phyloP scores from a whole-genome alignment of 2,113 vertebrate genomes.

The Platichthys stellatus region DNA sequence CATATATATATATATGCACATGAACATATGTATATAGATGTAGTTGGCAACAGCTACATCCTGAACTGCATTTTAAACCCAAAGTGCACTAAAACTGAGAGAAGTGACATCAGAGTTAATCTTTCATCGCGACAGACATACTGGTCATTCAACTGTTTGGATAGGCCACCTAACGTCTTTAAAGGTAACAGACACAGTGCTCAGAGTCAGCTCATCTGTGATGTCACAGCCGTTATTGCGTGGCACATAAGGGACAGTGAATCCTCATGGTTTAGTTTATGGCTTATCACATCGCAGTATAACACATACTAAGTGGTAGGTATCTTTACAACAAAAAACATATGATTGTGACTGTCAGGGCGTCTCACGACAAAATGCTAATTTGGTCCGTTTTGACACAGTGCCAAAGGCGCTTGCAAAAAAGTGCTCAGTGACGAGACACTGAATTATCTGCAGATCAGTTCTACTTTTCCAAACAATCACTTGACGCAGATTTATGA shows the following conservation, averaged over 20 bases:
- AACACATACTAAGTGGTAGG: constrained; percentile 13
- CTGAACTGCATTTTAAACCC: constrained; percentile 24
- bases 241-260: constrained; percentile 45
- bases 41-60: background rate
- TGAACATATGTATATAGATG: too few relatives aligned
- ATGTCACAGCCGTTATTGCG: constrained; percentile 61
- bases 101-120: constrained; percentile 46
- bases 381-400: constrained; percentile 77
- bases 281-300: constrained; percentile 69
- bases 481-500: background rate
- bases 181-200: constrained; percentile 59
- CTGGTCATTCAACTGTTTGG: background rate
- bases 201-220: constrained; percentile 23
- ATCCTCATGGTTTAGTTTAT: constrained; percentile 60
- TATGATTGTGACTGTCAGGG: constrained; percentile 18
- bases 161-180: background rate
- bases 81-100: constrained; percentile 10
- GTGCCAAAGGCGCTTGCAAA: constrained; percentile 38
- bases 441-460: constrained; percentile 4
- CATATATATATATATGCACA: too few relatives aligned
- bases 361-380: constrained; percentile 43
- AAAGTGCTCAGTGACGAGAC: constrained; percentile 22
- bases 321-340: constrained; percentile 39
- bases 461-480: constrained; percentile 26
- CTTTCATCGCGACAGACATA: constrained; percentile 15